Percentiles rank a stretch among this genome's conserved stretches.
Evolutionary conservation across 2,113 vertebrate species (phyloP).

Genomic region (Xenus cinereus): DNA sequence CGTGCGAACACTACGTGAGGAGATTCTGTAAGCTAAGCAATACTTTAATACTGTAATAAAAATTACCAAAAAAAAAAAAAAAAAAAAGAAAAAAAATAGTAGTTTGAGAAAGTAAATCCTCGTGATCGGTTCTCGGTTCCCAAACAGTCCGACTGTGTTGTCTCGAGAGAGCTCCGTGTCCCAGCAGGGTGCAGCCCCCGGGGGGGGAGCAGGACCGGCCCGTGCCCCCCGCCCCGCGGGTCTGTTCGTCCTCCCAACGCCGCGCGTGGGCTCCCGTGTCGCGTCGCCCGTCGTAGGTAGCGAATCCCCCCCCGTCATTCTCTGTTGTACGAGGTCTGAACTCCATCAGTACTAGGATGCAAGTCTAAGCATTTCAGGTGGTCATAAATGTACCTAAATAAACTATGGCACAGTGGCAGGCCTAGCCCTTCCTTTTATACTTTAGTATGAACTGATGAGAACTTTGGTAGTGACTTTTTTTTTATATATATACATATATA

Average conservation of each 20-base stretch:
- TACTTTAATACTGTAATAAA: conserved; percentile 81
- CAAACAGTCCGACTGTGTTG: conserved; percentile 66
- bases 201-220: conserved; percentile 33
- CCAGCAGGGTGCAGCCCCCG: neutral
- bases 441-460: conserved; percentile 87
- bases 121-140: conserved; percentile 41
- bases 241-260: conserved; percentile 59
- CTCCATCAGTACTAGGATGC: conserved; percentile 79
- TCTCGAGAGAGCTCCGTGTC: conserved; percentile 60
- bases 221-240: neutral
- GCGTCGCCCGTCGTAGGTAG: conserved; percentile 63
- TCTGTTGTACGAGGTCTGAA: conserved; percentile 72
- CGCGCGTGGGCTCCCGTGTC: conserved; percentile 64
- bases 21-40: conserved; percentile 79
- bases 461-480: conserved; percentile 88
- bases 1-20: conserved; percentile 69
- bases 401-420: conserved; percentile 83
- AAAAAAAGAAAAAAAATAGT: conserved; percentile 23
- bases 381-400: conserved; percentile 79
- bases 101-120: conserved; percentile 41
- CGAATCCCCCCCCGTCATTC: conserved; percentile 43
- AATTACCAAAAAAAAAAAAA: conserved; percentile 68
- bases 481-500: conserved; percentile 83
- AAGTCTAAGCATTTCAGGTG: conserved; percentile 78
- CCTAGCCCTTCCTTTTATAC: conserved; percentile 86